Evolutionary conservation across 1,140 invertebrate species (phyloP).

Genomic region (Meteorus sp.): DNA sequence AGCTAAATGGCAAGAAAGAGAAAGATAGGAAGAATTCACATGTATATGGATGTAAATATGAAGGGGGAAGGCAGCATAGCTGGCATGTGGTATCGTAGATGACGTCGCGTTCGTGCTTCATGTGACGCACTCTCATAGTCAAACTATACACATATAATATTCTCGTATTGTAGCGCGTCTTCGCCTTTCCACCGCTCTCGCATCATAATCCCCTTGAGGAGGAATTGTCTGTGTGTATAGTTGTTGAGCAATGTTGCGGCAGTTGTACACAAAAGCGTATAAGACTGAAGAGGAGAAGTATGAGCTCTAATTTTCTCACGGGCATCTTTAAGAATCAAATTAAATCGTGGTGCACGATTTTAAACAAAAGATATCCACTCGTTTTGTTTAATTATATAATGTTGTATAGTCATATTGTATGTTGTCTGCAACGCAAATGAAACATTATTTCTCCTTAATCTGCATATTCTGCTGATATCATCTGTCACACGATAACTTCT

Average conservation of each 20-base stretch:
- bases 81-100: constrained; percentile 29
- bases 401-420: not conserved
- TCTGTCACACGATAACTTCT: no score
- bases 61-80: constrained; percentile 21
- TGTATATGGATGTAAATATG: no score
- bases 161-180: no score
- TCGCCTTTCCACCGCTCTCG: not conserved
- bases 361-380: constrained; percentile 8
- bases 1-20: constrained; percentile 13
- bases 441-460: no score
- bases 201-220: not conserved
- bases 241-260: not conserved
- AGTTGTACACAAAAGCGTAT: not conserved
- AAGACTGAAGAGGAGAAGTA: constrained; percentile 21
- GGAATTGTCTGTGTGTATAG: no score
- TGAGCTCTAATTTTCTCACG: constrained; percentile 40
- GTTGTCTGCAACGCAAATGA: no score
- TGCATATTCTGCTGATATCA: no score
- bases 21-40: no score
- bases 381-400: constrained; percentile 3
- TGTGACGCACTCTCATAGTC: no score
- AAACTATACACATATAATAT: no score
- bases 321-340: constrained; percentile 27
- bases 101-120: constrained; percentile 20
- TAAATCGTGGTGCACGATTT: constrained; percentile 7